These are phyloP conservation scores for Pterois miles DNA, from an alignment of 2,797 vertebrate genomes.

Conservation along the genomic window DNA sequence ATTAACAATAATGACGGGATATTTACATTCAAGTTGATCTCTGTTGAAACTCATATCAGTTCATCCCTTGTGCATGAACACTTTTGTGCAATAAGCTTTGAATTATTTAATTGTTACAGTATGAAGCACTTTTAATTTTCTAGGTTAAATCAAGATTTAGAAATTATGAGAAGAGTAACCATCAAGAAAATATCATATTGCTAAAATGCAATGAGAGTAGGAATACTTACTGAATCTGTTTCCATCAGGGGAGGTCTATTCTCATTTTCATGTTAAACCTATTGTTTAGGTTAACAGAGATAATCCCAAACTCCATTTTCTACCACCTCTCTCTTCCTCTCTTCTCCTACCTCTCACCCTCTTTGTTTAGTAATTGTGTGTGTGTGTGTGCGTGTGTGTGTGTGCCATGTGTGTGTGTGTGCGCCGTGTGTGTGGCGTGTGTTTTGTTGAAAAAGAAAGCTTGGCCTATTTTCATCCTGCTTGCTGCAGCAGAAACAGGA, in stretches of 20 bases:
- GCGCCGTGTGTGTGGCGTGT: slow-evolving; percentile 17
- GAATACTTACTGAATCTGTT: neutral
- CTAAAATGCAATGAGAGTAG: no score
- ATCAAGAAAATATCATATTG: no score
- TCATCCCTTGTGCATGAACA: neutral
- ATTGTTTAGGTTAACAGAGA: slow-evolving; percentile 21
- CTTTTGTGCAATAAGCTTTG: neutral
- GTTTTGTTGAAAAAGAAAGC: slow-evolving; percentile 44
- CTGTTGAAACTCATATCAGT: no score
- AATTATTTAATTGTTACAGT: neutral
- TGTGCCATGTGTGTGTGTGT: slow-evolving; percentile 33
- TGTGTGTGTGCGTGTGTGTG: no score
- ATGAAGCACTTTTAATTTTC: neutral
- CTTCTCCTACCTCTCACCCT: no score
- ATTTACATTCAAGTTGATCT: no score
- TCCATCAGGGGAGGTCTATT: neutral
- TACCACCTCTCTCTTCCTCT: neutral
- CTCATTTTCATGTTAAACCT: neutral
- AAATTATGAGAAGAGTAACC: no score
- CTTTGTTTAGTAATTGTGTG: slow-evolving; percentile 51
- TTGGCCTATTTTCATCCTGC: slow-evolving; percentile 55
- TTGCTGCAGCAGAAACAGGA: slow-evolving; percentile 66
- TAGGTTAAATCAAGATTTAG: no score
- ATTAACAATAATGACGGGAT: no score
- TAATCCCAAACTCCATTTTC: slow-evolving; percentile 8